A percentile compares a stretch with the other conserved stretches of the same genome.
Evolutionary conservation across 2,888 invertebrate species (phyloP).

Genomic region (Cetonia aurata): DNA sequence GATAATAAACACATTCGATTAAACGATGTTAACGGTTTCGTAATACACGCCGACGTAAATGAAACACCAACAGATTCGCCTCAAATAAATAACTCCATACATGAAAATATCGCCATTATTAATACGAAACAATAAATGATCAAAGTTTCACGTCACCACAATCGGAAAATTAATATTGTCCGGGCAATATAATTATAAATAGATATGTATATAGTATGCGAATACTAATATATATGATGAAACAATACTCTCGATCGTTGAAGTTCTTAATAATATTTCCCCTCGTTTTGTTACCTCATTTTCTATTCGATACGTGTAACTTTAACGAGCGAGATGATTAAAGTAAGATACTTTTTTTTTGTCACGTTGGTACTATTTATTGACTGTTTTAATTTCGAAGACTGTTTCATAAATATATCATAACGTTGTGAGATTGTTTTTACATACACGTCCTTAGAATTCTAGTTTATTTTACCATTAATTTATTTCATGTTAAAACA

Average conservation of each 20-base stretch:
- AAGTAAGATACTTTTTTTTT: constrained; percentile 17
- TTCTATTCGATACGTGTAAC: neutral
- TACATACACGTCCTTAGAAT: constrained; percentile 11
- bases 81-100: constrained; percentile 56
- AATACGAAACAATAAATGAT: constrained; percentile 57
- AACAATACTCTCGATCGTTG: no score
- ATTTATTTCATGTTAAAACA: neutral
- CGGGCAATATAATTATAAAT: no score
- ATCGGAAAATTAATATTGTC: no score
- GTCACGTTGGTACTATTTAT: constrained; percentile 40
- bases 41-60: constrained; percentile 60
- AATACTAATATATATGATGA: no score
- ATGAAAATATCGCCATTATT: constrained; percentile 59
- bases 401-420: constrained; percentile 44
- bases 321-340: constrained; percentile 6
- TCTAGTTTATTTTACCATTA: neutral
- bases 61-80: constrained; percentile 57
- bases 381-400: constrained; percentile 44
- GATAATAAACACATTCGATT: constrained; percentile 61
- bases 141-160: neutral
- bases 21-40: constrained; percentile 59
- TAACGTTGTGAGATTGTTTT: constrained; percentile 30
- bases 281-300: no score
- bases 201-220: no score
- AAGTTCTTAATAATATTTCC: no score